Percentiles rank a stretch among this genome's conserved stretches.
These are phyloP conservation scores for Zosterops pallidus DNA, from an alignment of 2,113 vertebrate genomes.

Conservation along the genomic window DNA sequence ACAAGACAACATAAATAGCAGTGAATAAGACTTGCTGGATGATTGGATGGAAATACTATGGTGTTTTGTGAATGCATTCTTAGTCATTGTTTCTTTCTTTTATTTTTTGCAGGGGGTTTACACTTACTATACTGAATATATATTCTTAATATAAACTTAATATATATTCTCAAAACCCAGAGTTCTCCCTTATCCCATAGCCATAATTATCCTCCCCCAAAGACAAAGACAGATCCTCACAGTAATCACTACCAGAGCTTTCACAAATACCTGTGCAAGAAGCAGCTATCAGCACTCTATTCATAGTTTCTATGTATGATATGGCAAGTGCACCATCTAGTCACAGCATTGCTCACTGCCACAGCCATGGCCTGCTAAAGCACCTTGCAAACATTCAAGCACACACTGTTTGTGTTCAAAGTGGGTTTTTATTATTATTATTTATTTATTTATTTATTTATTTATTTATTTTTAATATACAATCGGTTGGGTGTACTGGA, in stretches of 20 bases:
- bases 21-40: neutral
- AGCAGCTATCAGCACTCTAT: neutral
- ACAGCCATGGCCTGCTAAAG: neutral
- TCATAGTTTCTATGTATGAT: neutral
- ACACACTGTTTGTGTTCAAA: neutral
- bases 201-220: neutral
- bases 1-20: neutral
- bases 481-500: neutral
- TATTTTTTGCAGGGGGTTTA: fast-evolving
- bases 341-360: neutral
- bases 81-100: neutral
- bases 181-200: neutral
- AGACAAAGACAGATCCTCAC: neutral
- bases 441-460: no score
- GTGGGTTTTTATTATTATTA: no score
- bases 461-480: no score
- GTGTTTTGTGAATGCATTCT: neutral
- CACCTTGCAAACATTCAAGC: neutral
- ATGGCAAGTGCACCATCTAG: slow-evolving; percentile 58
- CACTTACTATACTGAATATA: neutral
- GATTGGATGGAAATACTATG: neutral
- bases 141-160: neutral
- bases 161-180: neutral
- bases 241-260: neutral
- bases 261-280: neutral